A percentile compares a stretch with the other conserved stretches of the same genome.
phyloP scores from a whole-genome alignment of 2,113 vertebrate genomes.

The Cricetomys ansorgei region DNA sequence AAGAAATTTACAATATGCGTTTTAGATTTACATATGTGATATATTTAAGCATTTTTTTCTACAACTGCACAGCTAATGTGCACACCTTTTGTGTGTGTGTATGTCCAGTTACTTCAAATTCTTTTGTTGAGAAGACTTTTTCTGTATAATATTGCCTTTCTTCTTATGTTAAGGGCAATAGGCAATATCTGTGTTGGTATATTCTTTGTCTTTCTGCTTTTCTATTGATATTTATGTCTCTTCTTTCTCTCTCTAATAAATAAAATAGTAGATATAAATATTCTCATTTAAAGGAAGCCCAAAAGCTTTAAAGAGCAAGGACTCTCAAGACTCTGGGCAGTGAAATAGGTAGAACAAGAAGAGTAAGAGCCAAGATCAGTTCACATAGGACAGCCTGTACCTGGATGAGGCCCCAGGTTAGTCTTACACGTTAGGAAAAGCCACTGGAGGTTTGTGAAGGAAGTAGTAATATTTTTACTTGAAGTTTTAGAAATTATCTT shows the following conservation, averaged over 20 bases:
- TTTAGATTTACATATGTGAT: not conserved
- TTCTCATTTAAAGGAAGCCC: not conserved
- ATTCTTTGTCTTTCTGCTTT: not conserved
- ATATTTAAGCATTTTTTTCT: not conserved
- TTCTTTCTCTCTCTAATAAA: not conserved
- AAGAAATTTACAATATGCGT: not conserved
- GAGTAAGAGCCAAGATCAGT: not conserved
- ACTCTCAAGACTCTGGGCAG: not conserved
- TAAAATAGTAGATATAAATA: not conserved
- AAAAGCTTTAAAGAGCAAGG: not conserved
- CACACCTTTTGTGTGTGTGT: not conserved
- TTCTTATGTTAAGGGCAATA: not conserved
- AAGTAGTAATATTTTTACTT: not conserved
- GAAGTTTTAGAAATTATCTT: not conserved
- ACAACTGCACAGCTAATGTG: not conserved
- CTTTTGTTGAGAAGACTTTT: slow-evolving; percentile 4
- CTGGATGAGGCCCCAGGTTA: not conserved
- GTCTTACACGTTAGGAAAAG: not conserved
- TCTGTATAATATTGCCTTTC: not conserved
- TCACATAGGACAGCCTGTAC: not conserved
- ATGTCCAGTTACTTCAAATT: not conserved
- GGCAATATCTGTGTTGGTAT: not conserved
- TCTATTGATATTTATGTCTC: not conserved
- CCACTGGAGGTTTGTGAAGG: not conserved
- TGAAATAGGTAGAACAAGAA: not conserved